A percentile compares a stretch with the other conserved stretches of the same genome.
Conservation (phyloP, 1,140 invertebrate genomes). For the Sitobion miscanthi region DNA sequence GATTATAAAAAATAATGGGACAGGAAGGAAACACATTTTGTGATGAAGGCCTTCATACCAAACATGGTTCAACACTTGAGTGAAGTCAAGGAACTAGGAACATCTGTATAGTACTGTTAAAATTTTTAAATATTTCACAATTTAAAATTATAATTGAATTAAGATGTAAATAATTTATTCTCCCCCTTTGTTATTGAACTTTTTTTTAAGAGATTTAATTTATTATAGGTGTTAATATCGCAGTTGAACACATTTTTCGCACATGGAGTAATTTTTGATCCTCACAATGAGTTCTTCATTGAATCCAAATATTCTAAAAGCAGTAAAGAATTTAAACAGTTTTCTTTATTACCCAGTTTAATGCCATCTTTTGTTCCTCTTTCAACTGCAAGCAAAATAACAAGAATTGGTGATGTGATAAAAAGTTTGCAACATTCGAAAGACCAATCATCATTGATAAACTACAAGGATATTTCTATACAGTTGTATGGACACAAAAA, state of each 20-base stretch:
- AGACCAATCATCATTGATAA: not conserved
- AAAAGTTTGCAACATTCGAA: constrained; percentile 43
- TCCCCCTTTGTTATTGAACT: not conserved
- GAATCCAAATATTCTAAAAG: not conserved
- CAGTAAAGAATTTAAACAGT: constrained; percentile 34
- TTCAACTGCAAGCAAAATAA: constrained; percentile 50
- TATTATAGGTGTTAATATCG: constrained; percentile 33
- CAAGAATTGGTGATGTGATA: constrained; percentile 37
- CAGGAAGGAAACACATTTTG: not conserved
- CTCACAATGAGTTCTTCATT: constrained; percentile 35
- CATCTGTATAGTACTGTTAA: not conserved
- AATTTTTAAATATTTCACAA: not conserved
- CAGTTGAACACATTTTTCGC: constrained; percentile 48
- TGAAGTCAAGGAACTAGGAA: not conserved
- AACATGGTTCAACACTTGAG: not conserved
- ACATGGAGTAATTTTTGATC: constrained; percentile 43
- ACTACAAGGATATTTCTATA: constrained; percentile 21
- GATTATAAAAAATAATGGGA: not conserved
- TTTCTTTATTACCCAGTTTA: constrained; percentile 43
- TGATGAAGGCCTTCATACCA: not conserved
- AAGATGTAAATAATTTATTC: not conserved
- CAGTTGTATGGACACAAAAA: constrained; percentile 21
- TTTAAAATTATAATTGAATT: not conserved
- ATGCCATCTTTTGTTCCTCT: constrained; percentile 48
- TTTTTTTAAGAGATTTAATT: not conserved